Evolutionary conservation across 2,113 vertebrate genomes (phyloP).

Genomic region (Toxotes jaculatrix): DNA sequence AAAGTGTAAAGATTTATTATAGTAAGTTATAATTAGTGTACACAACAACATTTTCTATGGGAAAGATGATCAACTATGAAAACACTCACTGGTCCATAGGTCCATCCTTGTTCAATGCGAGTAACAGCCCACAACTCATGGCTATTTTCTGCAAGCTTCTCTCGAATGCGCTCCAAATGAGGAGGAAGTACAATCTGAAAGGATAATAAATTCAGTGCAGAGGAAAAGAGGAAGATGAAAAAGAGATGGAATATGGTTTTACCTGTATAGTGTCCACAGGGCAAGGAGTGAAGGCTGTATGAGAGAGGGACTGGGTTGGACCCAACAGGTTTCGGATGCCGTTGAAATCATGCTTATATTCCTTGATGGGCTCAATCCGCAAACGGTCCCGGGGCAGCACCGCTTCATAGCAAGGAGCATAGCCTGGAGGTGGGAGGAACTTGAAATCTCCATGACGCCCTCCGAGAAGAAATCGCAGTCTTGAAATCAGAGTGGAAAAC

Average conservation of each 20-base stretch:
- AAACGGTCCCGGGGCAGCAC: slow-evolving; percentile 90
- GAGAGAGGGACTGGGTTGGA: slow-evolving; percentile 91
- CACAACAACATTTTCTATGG: not conserved
- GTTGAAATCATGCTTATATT: slow-evolving; percentile 90
- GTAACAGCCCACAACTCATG: slow-evolving; percentile 98
- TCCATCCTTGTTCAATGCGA: slow-evolving; percentile 98
- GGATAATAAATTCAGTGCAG: slow-evolving; percentile 3
- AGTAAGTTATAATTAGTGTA: not conserved
- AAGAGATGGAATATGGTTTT: slow-evolving; percentile 8
- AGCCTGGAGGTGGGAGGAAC: slow-evolving; percentile 93
- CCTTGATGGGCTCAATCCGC: slow-evolving; percentile 92
- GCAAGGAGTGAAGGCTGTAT: slow-evolving; percentile 91
- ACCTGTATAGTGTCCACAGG: slow-evolving; percentile 95
- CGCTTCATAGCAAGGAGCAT: slow-evolving; percentile 91
- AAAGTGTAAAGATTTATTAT: not conserved
- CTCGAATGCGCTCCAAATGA: slow-evolving; percentile 94
- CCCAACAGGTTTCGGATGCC: slow-evolving; percentile 89
- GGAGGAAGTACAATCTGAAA: slow-evolving; percentile 94
- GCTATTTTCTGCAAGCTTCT: slow-evolving; percentile 97
- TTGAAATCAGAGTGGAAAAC: slow-evolving; percentile 50
- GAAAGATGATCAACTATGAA: not conserved
- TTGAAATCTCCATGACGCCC: slow-evolving; percentile 94
- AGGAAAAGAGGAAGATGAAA: not conserved
- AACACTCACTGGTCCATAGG: slow-evolving; percentile 89
- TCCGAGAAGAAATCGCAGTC: slow-evolving; percentile 91